Percentiles rank a stretch among this genome's conserved stretches.
These are phyloP conservation scores for Myiothlypis chrysogaster DNA, from an alignment of 2,797 vertebrate genomes.

Conservation along the genomic window DNA sequence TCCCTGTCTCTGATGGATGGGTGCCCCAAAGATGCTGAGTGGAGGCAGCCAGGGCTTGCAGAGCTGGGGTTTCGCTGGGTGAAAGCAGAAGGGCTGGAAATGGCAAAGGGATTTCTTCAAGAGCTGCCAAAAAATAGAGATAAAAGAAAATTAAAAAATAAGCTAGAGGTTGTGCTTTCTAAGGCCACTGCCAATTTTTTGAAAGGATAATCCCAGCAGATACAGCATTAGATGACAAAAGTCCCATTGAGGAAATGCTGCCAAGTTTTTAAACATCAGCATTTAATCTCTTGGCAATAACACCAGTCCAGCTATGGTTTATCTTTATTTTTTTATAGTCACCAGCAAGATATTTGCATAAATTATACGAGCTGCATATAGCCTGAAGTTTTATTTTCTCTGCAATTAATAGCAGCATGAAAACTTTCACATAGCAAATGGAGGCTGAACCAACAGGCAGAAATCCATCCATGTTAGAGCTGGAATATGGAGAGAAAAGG, in stretches of 20 bases:
- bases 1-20: neutral
- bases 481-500: neutral
- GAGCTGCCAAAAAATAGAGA: neutral
- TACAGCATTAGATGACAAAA: neutral
- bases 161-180: neutral
- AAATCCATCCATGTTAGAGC: neutral
- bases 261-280: neutral
- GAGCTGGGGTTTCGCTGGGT: constrained; percentile 17
- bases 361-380: neutral
- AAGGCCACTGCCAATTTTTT: constrained; percentile 43
- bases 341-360: neutral
- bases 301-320: neutral
- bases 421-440: neutral
- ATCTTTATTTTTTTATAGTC: neutral
- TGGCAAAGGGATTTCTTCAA: constrained; percentile 46
- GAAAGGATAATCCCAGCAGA: constrained; percentile 60
- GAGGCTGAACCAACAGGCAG: neutral
- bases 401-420: neutral
- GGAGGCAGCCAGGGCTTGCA: constrained; percentile 4
- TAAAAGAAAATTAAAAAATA: neutral
- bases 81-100: constrained; percentile 53
- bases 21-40: constrained; percentile 39
- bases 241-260: neutral
- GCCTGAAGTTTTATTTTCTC: neutral
- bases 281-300: constrained; percentile 45